Base-by-base conservation (phyloP, 2,888 invertebrate genomes). In the Drosophila yooni region DNA sequence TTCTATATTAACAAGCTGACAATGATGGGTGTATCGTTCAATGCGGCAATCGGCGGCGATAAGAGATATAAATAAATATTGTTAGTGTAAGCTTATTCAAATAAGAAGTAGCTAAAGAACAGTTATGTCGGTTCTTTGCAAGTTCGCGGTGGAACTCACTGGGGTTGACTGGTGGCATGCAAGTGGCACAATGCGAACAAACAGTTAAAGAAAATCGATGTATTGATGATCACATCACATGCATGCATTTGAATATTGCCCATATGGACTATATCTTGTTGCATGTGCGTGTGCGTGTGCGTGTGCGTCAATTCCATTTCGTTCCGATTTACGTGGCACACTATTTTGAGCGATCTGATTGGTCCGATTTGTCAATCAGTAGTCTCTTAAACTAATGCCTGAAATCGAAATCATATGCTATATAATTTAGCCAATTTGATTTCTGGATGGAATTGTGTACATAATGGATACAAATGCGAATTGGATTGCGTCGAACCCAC, bases 1-100 rank as follows among this genome's bases (percentile, higher is more conserved):
- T 40, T 36, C 11, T 36, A 43, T 54, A 43, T 40, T 48, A 58
- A 56, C 15, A 25, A 25, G 25, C 25, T 38, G 63, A 31, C 57
- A 52, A 43, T 10, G 25, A 52, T 31, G 15, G 25, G 21, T 43
- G 21, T 43, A 21, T 21, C 43, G 43, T 1, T 21, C 43, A 43
- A 5, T 43, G 11, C 43, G 10, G 46, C 46, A 8, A 46, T 46
- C 15, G 46, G 46, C 46, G 15, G 46, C 46, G 27, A 46, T 46
- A 46, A 21, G 18, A 59, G 54, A 29, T 51, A 67, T 62, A 40
- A 58, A 63, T 38, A 74, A 57, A 66, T 58, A 74, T 67, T 64
- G 31, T 50, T 63, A 71, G 58, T 50, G n/a, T 72, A 72, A 64
- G 72, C 31, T 21, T 56, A 71, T 40, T 53, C 40, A 36, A 60